A percentile compares a stretch with the other conserved stretches of the same genome.
These are phyloP conservation scores for Colostygia pectinataria DNA, from an alignment of 2,888 invertebrate species.

Conservation along the genomic window DNA sequence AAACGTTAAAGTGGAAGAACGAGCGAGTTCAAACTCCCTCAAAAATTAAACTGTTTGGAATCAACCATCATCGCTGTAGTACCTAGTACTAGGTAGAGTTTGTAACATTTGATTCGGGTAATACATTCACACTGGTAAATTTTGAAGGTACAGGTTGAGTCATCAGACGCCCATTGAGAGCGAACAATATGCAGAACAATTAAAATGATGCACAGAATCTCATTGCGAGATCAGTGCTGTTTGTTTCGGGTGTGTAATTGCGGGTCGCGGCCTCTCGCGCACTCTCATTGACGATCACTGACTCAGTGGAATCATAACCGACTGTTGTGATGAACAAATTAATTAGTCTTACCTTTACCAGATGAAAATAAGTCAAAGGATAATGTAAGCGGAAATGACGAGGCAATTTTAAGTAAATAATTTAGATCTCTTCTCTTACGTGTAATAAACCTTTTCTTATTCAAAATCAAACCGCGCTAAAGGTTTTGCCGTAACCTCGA, in stretches of 20 bases:
- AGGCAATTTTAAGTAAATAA: too few relatives aligned
- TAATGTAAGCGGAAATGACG: not conserved
- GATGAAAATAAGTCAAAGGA: not conserved
- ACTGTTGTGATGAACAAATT: slow-evolving; percentile 13
- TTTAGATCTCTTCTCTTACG: too few relatives aligned
- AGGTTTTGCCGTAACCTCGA: slow-evolving; percentile 2
- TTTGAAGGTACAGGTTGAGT: slow-evolving; percentile 29
- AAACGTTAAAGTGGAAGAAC: too few relatives aligned
- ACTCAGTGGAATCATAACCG: slow-evolving; percentile 23
- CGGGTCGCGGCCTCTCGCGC: slow-evolving; percentile 69
- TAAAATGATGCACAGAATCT: slow-evolving; percentile 53
- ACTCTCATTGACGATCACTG: slow-evolving; percentile 46
- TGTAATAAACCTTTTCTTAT: too few relatives aligned
- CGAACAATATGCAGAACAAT: slow-evolving; percentile 63
- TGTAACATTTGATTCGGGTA: not conserved
- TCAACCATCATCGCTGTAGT: not conserved
- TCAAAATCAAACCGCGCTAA: not conserved
- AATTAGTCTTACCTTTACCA: not conserved
- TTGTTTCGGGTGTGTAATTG: slow-evolving; percentile 75
- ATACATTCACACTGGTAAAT: slow-evolving; percentile 3
- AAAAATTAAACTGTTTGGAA: too few relatives aligned
- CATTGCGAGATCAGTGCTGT: slow-evolving; percentile 62
- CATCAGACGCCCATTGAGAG: slow-evolving; percentile 46
- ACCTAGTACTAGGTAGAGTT: not conserved
- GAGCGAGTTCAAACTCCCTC: not conserved